phyloP scores from a whole-genome alignment of 2,888 invertebrate species.

The Papilio elwesi region DNA sequence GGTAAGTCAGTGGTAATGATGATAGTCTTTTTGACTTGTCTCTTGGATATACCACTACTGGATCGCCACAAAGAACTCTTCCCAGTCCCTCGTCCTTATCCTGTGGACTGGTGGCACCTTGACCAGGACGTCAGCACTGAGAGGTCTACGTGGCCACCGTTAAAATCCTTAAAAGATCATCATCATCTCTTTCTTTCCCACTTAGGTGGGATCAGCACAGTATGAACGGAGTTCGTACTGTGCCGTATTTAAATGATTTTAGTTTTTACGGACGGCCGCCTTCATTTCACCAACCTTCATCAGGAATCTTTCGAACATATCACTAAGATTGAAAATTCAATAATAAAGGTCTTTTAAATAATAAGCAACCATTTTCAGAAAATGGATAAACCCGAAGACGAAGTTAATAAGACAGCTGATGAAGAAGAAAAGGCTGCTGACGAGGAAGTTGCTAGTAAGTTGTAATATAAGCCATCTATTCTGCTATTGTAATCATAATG shows the following conservation, averaged over 20 bases:
- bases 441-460: conserved; percentile 67
- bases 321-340: conserved; percentile 17
- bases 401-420: conserved; percentile 55
- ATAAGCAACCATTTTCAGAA: conserved; percentile 36
- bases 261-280: too few relatives aligned
- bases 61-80: neutral
- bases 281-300: too few relatives aligned
- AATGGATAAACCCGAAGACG: conserved; percentile 37
- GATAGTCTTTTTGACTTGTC: too few relatives aligned
- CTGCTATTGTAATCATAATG: neutral
- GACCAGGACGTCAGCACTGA: too few relatives aligned
- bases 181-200: too few relatives aligned
- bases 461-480: neutral
- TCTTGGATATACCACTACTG: neutral
- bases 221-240: too few relatives aligned
- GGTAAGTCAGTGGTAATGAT: neutral
- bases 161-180: too few relatives aligned
- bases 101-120: too few relatives aligned
- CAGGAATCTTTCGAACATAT: neutral
- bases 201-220: too few relatives aligned
- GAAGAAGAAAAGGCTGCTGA: conserved; percentile 59
- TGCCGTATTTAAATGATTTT: too few relatives aligned
- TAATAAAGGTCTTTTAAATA: conserved; percentile 24
- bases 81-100: neutral
- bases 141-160: too few relatives aligned